phyloP scores from a whole-genome alignment of 2,797 vertebrate genomes.

The Galagoides demidoff region DNA sequence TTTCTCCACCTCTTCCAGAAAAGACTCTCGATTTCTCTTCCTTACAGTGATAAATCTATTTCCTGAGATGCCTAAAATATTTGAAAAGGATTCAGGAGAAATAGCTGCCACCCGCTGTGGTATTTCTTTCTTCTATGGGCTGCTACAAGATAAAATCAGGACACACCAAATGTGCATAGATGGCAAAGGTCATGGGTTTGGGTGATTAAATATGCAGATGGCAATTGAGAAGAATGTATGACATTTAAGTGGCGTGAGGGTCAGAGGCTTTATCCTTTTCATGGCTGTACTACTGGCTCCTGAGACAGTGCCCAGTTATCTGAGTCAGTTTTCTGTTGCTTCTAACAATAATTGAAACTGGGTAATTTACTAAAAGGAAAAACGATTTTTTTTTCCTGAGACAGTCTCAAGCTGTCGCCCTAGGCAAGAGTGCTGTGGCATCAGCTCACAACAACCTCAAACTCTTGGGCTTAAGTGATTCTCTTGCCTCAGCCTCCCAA shows the following conservation, averaged over 20 bases:
- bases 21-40: neutral
- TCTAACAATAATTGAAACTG: too few relatives aligned
- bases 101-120: neutral
- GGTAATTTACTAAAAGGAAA: too few relatives aligned
- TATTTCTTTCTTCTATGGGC: neutral
- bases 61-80: neutral
- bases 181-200: neutral
- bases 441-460: too few relatives aligned
- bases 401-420: too few relatives aligned
- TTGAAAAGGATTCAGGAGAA: neutral
- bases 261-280: neutral
- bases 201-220: neutral
- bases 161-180: neutral
- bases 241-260: rapidly evolving
- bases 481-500: too few relatives aligned
- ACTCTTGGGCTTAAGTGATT: too few relatives aligned
- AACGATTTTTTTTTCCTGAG: too few relatives aligned
- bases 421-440: too few relatives aligned
- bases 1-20: neutral
- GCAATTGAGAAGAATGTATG: too few relatives aligned
- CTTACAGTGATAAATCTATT: neutral
- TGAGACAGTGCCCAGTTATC: neutral
- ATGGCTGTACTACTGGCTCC: rapidly evolving
- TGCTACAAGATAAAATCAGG: too few relatives aligned
- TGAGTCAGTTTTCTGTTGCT: too few relatives aligned